These are phyloP conservation scores for Nomada fucata DNA, from an alignment of 2,888 invertebrate species.

Conservation along the genomic window DNA sequence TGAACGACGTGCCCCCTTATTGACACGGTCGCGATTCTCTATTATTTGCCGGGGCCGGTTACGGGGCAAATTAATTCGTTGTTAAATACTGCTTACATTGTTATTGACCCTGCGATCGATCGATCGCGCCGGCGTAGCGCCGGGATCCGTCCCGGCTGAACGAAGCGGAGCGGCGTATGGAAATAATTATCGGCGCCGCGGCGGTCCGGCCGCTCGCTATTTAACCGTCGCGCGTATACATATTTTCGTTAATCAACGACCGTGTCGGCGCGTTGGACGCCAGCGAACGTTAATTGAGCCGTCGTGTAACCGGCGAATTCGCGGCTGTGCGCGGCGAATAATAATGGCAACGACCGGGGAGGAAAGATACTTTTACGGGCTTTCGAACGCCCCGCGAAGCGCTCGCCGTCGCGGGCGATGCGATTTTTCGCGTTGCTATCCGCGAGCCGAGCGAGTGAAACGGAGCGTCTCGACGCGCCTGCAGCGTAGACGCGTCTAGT, in stretches of 20 bases:
- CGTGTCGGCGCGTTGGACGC: constrained; percentile 4
- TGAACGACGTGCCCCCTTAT: constrained; percentile 43
- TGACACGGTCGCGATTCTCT: constrained; percentile 33
- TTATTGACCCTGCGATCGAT: constrained; percentile 58
- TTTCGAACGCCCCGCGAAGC: not conserved
- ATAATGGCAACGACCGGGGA: not conserved
- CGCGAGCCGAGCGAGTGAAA: too few species aligned
- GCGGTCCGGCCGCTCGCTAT: not conserved
- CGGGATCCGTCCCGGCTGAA: constrained; percentile 14
- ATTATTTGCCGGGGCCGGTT: constrained; percentile 34
- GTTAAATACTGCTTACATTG: constrained; percentile 55
- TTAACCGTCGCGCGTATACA: not conserved
- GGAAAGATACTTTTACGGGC: not conserved
- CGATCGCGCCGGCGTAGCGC: constrained; percentile 8
- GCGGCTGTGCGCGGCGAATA: not conserved
- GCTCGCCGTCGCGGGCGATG: not conserved
- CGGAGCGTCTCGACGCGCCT: too few species aligned
- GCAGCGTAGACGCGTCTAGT: too few species aligned
- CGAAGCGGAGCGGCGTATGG: constrained; percentile 7
- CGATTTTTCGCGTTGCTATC: not conserved
- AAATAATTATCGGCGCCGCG: constrained; percentile 35
- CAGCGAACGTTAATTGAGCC: constrained; percentile 7
- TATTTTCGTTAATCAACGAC: constrained; percentile 42
- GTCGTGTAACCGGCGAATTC: not conserved
- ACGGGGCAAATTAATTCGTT: constrained; percentile 50